Evolutionary conservation across 92 coral and sea anemone genomes (phyloP).

Genomic region (Epizoanthus scotinus): DNA sequence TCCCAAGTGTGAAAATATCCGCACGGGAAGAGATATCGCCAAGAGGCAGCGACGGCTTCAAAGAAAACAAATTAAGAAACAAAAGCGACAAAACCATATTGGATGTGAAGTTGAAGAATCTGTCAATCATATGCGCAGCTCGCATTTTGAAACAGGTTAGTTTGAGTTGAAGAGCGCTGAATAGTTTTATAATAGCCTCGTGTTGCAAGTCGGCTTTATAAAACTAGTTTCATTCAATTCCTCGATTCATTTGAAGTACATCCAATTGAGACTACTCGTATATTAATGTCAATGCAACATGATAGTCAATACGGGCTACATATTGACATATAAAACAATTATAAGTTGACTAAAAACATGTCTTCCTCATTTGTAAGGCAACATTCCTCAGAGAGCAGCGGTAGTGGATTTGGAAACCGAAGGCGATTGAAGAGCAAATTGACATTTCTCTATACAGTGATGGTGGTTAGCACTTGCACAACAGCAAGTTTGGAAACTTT

Average conservation of each 20-base stretch:
- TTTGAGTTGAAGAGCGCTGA: background rate
- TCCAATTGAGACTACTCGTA: no score
- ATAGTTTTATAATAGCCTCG: no score
- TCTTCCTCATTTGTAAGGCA: background rate
- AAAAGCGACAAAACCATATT: background rate
- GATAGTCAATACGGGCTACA: background rate
- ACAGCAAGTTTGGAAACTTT: background rate
- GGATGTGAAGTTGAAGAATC: slow-evolving; percentile 1
- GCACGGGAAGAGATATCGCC: slow-evolving; percentile 67
- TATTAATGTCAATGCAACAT: no score
- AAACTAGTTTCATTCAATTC: background rate
- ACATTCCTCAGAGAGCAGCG: background rate
- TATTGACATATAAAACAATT: background rate
- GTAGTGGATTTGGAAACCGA: slow-evolving; percentile 1
- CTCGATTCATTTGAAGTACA: no score
- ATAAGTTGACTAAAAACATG: background rate
- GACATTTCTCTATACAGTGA: background rate
- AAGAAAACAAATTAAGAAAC: slow-evolving; percentile 75
- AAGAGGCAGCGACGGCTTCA: slow-evolving; percentile 72
- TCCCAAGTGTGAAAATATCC: slow-evolving; percentile 62
- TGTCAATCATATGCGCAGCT: background rate
- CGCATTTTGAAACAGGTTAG: slow-evolving; percentile 18
- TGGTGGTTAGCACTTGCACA: background rate
- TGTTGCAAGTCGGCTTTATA: background rate
- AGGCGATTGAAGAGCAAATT: background rate